These are phyloP conservation scores for Rhyacophila brunnea DNA, from an alignment of 1,140 invertebrate species.

Conservation along the genomic window DNA sequence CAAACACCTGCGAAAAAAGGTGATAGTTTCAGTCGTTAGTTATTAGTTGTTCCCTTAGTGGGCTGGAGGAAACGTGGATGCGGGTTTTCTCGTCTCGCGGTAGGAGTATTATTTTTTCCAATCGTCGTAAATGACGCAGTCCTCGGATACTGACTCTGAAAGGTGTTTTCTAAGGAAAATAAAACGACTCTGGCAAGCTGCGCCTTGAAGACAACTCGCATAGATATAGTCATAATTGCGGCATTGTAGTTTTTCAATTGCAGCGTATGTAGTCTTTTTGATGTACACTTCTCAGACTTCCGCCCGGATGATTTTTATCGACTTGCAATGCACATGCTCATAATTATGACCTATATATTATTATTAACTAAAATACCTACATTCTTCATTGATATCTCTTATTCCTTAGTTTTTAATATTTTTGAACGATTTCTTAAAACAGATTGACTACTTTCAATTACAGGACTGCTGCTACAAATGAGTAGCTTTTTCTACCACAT, in stretches of 20 bases:
- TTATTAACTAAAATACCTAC: too few species aligned
- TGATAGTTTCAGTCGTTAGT: too few species aligned
- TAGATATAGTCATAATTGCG: neutral
- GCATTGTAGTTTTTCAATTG: too few species aligned
- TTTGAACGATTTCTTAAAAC: too few species aligned
- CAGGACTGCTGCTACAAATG: too few species aligned
- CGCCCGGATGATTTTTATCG: neutral
- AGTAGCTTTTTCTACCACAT: too few species aligned
- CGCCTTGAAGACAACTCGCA: neutral
- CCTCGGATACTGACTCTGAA: neutral
- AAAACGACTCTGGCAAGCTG: slow-evolving; percentile 14
- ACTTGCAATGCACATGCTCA: neutral
- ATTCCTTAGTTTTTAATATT: too few species aligned
- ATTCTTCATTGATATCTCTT: too few species aligned
- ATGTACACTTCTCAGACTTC: neutral
- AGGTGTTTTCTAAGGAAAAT: slow-evolving; percentile 14
- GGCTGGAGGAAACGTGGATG: slow-evolving; percentile 2
- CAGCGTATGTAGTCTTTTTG: neutral
- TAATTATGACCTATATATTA: neutral
- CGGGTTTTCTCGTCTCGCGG: slow-evolving; percentile 9
- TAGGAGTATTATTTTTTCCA: slow-evolving; percentile 6
- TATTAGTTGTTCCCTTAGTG: neutral
- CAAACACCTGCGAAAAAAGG: too few species aligned
- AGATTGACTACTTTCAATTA: too few species aligned
- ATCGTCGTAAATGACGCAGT: neutral